These are phyloP conservation scores for Hybognathus amarus DNA, from an alignment of 2,797 vertebrate species.

Conservation along the genomic window DNA sequence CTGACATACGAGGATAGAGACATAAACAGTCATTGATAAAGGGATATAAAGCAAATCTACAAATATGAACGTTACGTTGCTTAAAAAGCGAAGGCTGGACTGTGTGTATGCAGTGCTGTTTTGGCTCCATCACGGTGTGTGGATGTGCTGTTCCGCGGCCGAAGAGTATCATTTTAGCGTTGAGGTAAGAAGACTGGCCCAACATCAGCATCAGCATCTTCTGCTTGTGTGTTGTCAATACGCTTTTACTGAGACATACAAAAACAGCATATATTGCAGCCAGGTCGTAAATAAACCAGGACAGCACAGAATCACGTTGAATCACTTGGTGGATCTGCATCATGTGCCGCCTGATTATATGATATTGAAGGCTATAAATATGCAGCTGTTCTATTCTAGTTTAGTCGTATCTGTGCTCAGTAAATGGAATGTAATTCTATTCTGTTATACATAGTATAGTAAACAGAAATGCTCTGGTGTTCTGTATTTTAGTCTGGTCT, in stretches of 20 bases:
- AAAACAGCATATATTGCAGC: neutral
- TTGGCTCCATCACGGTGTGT: slow-evolving; percentile 89
- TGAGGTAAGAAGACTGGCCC: slow-evolving; percentile 92
- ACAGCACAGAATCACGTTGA: neutral
- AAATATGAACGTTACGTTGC: slow-evolving; percentile 92
- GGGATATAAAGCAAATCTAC: slow-evolving; percentile 71
- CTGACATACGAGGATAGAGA: slow-evolving; percentile 58
- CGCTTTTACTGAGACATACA: neutral
- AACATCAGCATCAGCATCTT: slow-evolving; percentile 49
- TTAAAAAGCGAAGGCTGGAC: slow-evolving; percentile 87
- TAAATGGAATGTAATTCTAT: neutral
- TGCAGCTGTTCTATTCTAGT: neutral
- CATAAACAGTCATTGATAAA: slow-evolving; percentile 32
- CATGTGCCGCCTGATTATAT: neutral
- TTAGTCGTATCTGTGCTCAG: neutral
- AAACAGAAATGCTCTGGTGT: neutral
- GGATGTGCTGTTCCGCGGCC: slow-evolving; percentile 89
- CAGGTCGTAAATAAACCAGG: neutral
- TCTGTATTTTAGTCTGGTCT: neutral
- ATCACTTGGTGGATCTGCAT: neutral
- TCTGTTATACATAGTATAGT: neutral
- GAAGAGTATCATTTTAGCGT: slow-evolving; percentile 94
- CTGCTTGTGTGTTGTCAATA: slow-evolving; percentile 5
- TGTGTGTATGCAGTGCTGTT: slow-evolving; percentile 85
- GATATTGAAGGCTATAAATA: slow-evolving; percentile 3